These are phyloP conservation scores for Noctua comes DNA, from an alignment of 2,888 invertebrate species.

Conservation along the genomic window DNA sequence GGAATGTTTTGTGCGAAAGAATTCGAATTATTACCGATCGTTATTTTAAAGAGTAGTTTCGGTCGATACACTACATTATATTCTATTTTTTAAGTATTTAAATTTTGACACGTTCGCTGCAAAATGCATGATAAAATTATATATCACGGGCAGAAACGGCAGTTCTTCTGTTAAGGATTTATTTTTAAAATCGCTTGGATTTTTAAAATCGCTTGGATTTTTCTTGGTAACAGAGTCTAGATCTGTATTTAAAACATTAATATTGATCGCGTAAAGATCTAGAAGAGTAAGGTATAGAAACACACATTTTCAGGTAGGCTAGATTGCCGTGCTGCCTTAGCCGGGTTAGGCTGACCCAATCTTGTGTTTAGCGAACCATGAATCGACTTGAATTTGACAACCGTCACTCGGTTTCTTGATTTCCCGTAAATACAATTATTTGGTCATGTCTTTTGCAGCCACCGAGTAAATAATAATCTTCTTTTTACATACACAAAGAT, in stretches of 20 bases:
- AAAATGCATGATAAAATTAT: slow-evolving; percentile 3
- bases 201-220: background rate
- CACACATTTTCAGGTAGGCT: background rate
- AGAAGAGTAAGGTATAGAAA: no score
- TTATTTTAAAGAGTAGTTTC: slow-evolving; percentile 20
- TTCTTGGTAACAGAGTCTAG: background rate
- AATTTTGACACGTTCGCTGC: slow-evolving; percentile 7
- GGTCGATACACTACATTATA: slow-evolving; percentile 16
- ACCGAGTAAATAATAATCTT: slow-evolving; percentile 1
- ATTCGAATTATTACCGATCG: slow-evolving; percentile 64
- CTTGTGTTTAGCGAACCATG: background rate
- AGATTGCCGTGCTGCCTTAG: background rate
- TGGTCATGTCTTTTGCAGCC: slow-evolving; percentile 9
- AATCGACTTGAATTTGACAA: background rate
- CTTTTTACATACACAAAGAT: slow-evolving; percentile 9
- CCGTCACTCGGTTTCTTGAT: background rate
- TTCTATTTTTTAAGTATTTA: slow-evolving; percentile 11
- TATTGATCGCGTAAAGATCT: background rate
- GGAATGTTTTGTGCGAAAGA: slow-evolving; percentile 73
- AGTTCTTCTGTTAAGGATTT: background rate
- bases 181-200: background rate
- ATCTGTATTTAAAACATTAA: background rate
- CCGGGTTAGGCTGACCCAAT: background rate
- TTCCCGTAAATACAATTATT: background rate
- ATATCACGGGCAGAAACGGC: background rate